phyloP scores from a whole-genome alignment of 1,140 invertebrate species.

The Drosophila grimshawi region DNA sequence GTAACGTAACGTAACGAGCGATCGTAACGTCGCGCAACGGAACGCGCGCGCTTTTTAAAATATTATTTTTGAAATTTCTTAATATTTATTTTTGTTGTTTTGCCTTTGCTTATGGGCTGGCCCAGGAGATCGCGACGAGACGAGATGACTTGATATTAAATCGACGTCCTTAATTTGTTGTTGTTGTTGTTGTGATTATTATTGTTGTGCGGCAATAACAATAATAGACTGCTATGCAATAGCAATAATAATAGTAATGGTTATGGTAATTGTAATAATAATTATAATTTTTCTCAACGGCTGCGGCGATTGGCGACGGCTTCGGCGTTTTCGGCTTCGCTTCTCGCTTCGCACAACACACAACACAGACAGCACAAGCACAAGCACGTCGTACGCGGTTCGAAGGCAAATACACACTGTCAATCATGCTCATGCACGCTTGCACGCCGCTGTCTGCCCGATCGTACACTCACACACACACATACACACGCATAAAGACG shows the following conservation, averaged over 20 bases:
- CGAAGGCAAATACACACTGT: conserved; percentile 85
- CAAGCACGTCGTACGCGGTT: conserved; percentile 84
- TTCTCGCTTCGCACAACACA: conserved; percentile 70
- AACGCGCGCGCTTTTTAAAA: conserved; percentile 45
- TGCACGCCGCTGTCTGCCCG: conserved; percentile 48
- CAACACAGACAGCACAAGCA: conserved; percentile 67
- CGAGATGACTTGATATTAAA: neutral
- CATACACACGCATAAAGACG: conserved; percentile 33
- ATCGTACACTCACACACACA: conserved; percentile 45
- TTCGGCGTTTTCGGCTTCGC: conserved; percentile 62
- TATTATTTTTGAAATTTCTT: conserved; percentile 13
- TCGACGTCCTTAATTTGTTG: conserved; percentile 31
- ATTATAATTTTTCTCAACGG: conserved; percentile 62
- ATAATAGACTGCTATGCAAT: conserved; percentile 47
- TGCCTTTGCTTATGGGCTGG: neutral
- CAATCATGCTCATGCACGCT: conserved; percentile 74
- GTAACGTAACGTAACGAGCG: conserved; percentile 46
- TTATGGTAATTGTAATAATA: conserved; percentile 64
- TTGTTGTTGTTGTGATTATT: conserved; percentile 30
- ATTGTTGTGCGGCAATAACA: conserved; percentile 46
- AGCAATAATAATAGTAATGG: conserved; percentile 57
- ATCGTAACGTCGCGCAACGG: conserved; percentile 46
- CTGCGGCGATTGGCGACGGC: conserved; percentile 52
- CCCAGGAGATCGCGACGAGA: conserved; percentile 33
- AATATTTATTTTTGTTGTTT: neutral